Evolutionary conservation across 2,888 invertebrate genomes (phyloP).

Genomic region (Antheraea yamamai): DNA sequence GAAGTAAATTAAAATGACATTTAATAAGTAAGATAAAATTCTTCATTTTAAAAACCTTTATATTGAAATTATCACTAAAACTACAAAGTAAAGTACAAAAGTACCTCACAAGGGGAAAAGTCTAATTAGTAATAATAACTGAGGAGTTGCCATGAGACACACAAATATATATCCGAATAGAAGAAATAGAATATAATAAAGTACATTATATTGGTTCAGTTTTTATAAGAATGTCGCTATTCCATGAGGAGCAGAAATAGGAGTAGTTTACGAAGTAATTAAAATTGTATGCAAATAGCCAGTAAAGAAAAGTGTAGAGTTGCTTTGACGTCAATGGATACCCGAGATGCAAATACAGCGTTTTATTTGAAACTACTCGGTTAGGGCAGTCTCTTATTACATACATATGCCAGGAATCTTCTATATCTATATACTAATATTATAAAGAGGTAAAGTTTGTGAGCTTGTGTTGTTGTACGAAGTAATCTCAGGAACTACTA

Average conservation of each 20-base stretch:
- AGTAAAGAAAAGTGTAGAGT: conserved; percentile 4
- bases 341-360: neutral
- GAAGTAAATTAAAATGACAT: no score
- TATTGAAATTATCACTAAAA: no score
- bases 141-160: no score
- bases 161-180: no score
- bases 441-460: neutral
- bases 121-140: neutral
- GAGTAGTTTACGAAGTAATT: neutral
- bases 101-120: neutral
- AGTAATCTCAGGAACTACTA: no score
- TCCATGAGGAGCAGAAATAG: neutral
- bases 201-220: neutral
- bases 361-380: neutral
- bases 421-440: neutral
- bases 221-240: neutral
- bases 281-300: neutral
- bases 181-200: neutral
- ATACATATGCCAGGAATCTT: neutral
- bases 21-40: no score
- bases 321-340: conserved; percentile 2
- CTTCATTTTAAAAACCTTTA: no score
- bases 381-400: neutral
- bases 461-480: no score
- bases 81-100: no score